A percentile compares a stretch with the other conserved stretches of the same genome.
Evolutionary conservation across 2,888 invertebrate species (phyloP).

Genomic region (Steinernema carpocapsae): DNA sequence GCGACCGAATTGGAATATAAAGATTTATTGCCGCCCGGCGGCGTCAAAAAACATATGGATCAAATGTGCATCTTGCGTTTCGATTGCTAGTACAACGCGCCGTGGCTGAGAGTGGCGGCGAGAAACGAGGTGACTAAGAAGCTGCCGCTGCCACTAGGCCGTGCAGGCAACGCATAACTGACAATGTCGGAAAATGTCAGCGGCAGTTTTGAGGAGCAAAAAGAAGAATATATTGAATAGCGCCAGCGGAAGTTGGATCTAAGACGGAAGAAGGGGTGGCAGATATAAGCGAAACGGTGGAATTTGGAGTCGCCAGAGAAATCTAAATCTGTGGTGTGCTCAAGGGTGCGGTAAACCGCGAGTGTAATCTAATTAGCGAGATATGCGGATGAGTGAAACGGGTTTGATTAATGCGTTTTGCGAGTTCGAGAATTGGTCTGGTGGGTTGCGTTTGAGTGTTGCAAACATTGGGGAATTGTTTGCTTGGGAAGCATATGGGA

Average conservation of each 20-base stretch:
- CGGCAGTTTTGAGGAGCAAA: no score
- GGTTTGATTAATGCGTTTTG: background rate
- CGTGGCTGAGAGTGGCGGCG: background rate
- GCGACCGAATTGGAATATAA: slow-evolving; percentile 33
- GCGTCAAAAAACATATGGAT: slow-evolving; percentile 34
- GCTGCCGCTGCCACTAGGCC: background rate
- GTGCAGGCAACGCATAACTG: no score
- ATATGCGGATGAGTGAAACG: background rate
- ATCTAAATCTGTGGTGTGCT: no score
- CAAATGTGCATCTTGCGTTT: slow-evolving; percentile 19
- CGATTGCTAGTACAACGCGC: slow-evolving; percentile 20
- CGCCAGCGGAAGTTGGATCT: no score
- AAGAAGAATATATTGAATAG: no score
- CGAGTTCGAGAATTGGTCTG: no score
- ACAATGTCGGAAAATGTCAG: no score
- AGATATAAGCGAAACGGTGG: no score
- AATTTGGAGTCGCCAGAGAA: no score
- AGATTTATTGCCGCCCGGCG: slow-evolving; percentile 27
- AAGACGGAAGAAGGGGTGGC: no score
- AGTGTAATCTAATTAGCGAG: background rate
- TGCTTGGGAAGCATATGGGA: no score
- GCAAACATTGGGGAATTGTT: no score
- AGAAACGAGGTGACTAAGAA: background rate
- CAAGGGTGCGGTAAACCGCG: background rate
- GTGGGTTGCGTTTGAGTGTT: background rate